A percentile compares a stretch with the other conserved stretches of the same genome.
These are phyloP conservation scores for Aphis gossypii DNA, from an alignment of 1,140 invertebrate species.

Conservation along the genomic window DNA sequence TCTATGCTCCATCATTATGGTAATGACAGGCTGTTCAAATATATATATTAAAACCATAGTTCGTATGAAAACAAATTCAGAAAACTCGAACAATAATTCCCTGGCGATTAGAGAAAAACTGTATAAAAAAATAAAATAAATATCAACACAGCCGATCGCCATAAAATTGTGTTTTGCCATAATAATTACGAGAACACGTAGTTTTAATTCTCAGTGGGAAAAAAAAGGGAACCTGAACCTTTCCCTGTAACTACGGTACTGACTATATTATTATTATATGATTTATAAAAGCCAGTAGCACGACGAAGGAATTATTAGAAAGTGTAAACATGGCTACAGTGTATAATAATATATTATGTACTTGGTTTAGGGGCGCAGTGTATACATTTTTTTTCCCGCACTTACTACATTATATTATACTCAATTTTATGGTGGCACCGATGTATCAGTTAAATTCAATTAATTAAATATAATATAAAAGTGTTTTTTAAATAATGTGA, in stretches of 20 bases:
- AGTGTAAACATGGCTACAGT: background rate
- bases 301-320: background rate
- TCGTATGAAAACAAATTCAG: background rate
- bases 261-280: too few relatives aligned
- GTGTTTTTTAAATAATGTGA: too few relatives aligned
- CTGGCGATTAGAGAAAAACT: background rate
- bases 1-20: too few relatives aligned
- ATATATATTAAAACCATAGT: background rate
- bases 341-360: background rate
- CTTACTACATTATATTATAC: too few relatives aligned
- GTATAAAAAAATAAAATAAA: background rate
- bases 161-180: background rate
- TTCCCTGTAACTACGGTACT: background rate
- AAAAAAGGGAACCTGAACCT: too few relatives aligned
- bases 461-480: too few relatives aligned
- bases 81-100: background rate
- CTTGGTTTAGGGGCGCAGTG: background rate
- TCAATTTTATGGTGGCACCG: too few relatives aligned
- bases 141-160: background rate
- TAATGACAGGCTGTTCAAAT: too few relatives aligned
- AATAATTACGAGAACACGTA: background rate
- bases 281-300: too few relatives aligned
- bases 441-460: too few relatives aligned
- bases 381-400: too few relatives aligned
- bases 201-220: background rate